Base-by-base conservation (phyloP, 2,113 vertebrate genomes). In the Tachuris rubrigastra region DNA sequence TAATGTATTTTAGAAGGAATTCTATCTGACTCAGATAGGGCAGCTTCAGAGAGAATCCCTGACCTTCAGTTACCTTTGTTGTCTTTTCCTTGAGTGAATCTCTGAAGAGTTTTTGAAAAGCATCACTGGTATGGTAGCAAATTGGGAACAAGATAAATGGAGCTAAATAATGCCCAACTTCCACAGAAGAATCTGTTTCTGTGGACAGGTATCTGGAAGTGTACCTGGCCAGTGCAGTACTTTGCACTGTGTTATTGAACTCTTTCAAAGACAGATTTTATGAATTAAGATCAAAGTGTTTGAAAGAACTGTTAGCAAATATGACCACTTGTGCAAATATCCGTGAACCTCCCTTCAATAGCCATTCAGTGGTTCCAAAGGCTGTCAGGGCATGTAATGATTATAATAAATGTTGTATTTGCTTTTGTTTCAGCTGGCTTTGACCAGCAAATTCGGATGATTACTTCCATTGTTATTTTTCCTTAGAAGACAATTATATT, bases 241-340 rank as follows among this genome's bases (percentile, higher is more conserved):
- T 97, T 97, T 95, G 77, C 49, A 79, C 75, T 95, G 39, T 73
- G 83, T 95, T 97, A 97, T 23, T 96, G 96, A 97, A 88, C 95
- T 96, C 56, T 87, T 98, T 94, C 84, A 91, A 94, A 93, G 76
- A 91, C 89, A 95, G 75, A 87, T 95, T 84, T 92, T 94, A 90
- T 95, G 87, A 97, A 75, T 76, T 94, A 80, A 95, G 91, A 97
- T 97, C 97, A 97, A 97, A 97, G 74, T 44, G 23, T 83, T 94
- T 87, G 53, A 89, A 66, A 83, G 91, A 91, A 74, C 87, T 95
- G 94, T 97, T 96, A 97, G 96, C 94, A 98, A 97, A 97, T 97
- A 91, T 66, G 78, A 96, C 90, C 87, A 89, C 95, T 97, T 96
- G 89, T 94, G 89, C 97, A 98, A 97, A 97, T 97, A 98, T 92